Percentiles rank a stretch among this genome's conserved stretches.
Conservation (phyloP, 1,140 invertebrate species). For the Lepeophtheirus salmonis region DNA sequence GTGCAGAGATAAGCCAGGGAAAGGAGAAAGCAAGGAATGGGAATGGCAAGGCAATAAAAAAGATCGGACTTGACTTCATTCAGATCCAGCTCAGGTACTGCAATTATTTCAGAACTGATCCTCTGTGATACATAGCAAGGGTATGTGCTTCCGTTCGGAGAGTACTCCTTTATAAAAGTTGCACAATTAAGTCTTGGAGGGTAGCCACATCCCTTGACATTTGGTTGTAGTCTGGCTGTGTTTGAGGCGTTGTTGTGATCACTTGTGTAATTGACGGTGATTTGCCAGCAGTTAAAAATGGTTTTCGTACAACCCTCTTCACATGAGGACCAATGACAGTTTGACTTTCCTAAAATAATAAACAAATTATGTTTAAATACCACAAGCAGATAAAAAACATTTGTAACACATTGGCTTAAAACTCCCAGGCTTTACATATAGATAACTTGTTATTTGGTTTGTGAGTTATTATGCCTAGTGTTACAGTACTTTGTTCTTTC, state of each 20-base stretch:
- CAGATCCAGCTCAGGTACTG: not conserved
- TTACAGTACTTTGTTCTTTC: too few species aligned
- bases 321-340: constrained; percentile 74
- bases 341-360: constrained; percentile 43
- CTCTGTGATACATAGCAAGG: not conserved
- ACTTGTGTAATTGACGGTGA: constrained; percentile 34
- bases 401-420: too few species aligned
- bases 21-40: not conserved
- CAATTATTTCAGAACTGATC: not conserved
- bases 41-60: not conserved
- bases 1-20: not conserved
- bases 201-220: constrained; percentile 72
- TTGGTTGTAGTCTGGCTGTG: constrained; percentile 50
- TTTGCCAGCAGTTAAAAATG: constrained; percentile 65
- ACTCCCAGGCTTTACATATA: too few species aligned
- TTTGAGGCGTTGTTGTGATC: not conserved
- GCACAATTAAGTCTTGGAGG: constrained; percentile 61
- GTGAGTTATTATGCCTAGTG: too few species aligned
- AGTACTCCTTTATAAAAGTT: constrained; percentile 36
- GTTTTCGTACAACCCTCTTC: constrained; percentile 74
- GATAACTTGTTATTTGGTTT: too few species aligned
- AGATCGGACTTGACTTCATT: not conserved
- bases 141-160: not conserved
- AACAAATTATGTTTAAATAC: too few species aligned
- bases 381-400: too few species aligned